Conservation (phyloP, 1,140 invertebrate genomes). For the Glomeris maerens region DNA sequence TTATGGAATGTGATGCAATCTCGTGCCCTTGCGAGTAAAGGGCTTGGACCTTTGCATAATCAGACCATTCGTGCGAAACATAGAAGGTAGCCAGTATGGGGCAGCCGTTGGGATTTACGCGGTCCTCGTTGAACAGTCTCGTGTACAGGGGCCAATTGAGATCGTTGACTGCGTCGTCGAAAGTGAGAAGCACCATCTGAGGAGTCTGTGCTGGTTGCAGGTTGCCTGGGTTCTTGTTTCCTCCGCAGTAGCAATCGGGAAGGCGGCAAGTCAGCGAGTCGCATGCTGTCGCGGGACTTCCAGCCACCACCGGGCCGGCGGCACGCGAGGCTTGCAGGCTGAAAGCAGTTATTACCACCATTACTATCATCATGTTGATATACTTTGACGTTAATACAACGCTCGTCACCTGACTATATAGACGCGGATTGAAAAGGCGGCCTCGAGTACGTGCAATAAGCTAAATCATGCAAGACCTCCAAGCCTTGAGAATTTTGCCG, state of each 20-base stretch:
- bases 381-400: too few species aligned
- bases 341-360: too few species aligned
- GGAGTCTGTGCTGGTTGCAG: slow-evolving; percentile 64
- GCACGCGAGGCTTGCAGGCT: too few species aligned
- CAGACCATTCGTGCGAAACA: slow-evolving; percentile 94
- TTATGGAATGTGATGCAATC: slow-evolving; percentile 90
- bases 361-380: too few species aligned
- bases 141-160: slow-evolving; percentile 80
- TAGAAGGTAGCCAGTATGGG: slow-evolving; percentile 93
- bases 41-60: slow-evolving; percentile 94
- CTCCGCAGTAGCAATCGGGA: slow-evolving; percentile 81
- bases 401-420: too few species aligned
- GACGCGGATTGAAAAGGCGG: too few species aligned
- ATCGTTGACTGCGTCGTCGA: slow-evolving; percentile 89
- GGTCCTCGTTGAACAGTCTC: slow-evolving; percentile 73
- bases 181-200: slow-evolving; percentile 81
- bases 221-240: slow-evolving; percentile 56
- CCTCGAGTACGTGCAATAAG: too few species aligned
- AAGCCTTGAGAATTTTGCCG: too few species aligned
- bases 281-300: slow-evolving; percentile 41
- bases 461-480: too few species aligned
- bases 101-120: slow-evolving; percentile 83
- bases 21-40: slow-evolving; percentile 86
- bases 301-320: too few species aligned
- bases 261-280: slow-evolving; percentile 71